Conservation (phyloP, 2,888 invertebrate genomes). For the Neuroscelio doddi region DNA sequence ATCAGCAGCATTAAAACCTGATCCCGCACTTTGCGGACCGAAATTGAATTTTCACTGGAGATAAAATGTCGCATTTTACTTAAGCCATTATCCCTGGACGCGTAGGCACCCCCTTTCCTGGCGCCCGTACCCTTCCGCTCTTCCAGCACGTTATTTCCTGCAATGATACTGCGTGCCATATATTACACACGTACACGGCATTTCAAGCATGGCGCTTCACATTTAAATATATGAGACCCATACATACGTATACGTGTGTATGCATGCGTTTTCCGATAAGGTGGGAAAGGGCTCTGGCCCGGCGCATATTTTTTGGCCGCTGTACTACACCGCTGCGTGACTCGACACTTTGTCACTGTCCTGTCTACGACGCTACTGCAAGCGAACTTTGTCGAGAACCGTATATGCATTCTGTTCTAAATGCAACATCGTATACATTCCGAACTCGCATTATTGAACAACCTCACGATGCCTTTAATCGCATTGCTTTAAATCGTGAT, state of each 20-base stretch:
- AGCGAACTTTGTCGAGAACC: conserved; percentile 13
- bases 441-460: conserved; percentile 4
- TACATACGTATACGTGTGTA: background rate
- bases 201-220: no score
- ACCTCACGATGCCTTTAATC: background rate
- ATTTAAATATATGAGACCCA: no score
- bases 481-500: background rate
- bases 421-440: conserved; percentile 2
- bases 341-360: conserved; percentile 14
- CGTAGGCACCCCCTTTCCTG: conserved; percentile 5
- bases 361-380: conserved; percentile 13
- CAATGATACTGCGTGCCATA: conserved; percentile 5
- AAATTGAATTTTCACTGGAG: conserved; percentile 59
- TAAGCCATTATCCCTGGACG: conserved; percentile 52
- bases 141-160: conserved; percentile 13
- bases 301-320: conserved; percentile 4
- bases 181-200: background rate
- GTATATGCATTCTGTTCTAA: background rate
- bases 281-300: background rate
- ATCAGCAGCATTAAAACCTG: conserved; percentile 59
- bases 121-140: conserved; percentile 6
- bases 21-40: conserved; percentile 58
- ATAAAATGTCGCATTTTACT: conserved; percentile 59
- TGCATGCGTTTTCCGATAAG: conserved; percentile 6
- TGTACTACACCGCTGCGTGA: conserved; percentile 4